Evolutionary conservation across 2,797 vertebrate species (phyloP), one percentile per base, ranked within the genome.

Genomic region (Microchirus variegatus): DNA sequence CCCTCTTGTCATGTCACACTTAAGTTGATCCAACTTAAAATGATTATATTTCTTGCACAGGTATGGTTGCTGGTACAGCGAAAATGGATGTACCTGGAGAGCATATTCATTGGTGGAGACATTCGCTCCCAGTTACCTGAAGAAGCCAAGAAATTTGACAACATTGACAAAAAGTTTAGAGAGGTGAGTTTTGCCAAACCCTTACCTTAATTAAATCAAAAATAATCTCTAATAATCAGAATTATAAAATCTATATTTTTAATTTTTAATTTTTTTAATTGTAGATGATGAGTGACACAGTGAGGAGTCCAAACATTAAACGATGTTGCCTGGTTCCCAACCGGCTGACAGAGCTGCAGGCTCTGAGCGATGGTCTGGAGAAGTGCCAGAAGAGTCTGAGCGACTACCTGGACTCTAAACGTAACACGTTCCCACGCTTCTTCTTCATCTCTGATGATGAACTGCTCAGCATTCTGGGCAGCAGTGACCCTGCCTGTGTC

Each of bases 361-460:
- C 87, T 41, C 88, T 99, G 61, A 95, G 95, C 0, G 84, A 94
- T 0, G 94, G 94, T 37, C 90, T 99, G n/a, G 97, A 99, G 82
- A 94, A 89, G 46, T 97, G 97, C 81, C 98, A 99, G 93, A 99
- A 99, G 84, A 96, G 96, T 79, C 89, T 99, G 15, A 98, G 96
- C 6, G 94, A 98, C 78, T 98, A 99, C 85, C 85, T 99, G 77
- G 96, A 99, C 74, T 95, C 96, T 49, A 99, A 99, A 67, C 81
- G 97, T 19, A 98, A 98, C 0, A 95, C 95, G n/a, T 99, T 98
- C 81, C 97, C 98, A 0, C 92, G 98, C 10, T 99, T 99, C 86
- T 99, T 99, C 89, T 99, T 99, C 84, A 96, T 99, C 67, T 99
- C 98, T 0, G 97, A 99, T 4, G 97, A 99, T 0, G 98, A 99